Percentiles rank a stretch among this genome's conserved stretches.
Evolutionary conservation across 2,797 vertebrate species (phyloP).

Genomic region (Acanthurus tractus): DNA sequence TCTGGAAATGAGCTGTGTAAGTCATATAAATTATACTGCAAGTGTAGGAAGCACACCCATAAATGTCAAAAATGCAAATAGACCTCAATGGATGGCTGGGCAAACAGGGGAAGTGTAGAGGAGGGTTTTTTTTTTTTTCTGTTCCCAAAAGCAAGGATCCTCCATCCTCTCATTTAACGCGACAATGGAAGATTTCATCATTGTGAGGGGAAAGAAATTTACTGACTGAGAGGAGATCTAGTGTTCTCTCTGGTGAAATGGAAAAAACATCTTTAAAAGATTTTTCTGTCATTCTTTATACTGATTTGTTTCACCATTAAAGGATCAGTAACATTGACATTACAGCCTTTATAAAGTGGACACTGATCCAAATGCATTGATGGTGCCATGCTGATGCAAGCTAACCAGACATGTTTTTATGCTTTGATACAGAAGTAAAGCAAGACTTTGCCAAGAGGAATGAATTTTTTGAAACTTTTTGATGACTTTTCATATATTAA

Average conservation of each 20-base stretch:
- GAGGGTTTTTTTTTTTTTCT: constrained; percentile 28
- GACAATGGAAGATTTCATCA: constrained; percentile 71
- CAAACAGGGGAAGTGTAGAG: constrained; percentile 30
- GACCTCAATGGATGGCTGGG: constrained; percentile 61
- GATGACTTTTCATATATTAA: not conserved
- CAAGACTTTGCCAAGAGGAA: constrained; percentile 26
- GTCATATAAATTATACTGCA: constrained; percentile 73
- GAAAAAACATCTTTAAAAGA: constrained; percentile 59
- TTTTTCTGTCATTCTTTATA: constrained; percentile 55
- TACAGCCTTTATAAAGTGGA: constrained; percentile 62
- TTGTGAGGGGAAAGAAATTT: constrained; percentile 57
- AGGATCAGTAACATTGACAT: constrained; percentile 64
- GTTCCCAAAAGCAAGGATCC: constrained; percentile 50
- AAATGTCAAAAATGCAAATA: constrained; percentile 83
- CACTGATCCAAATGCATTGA: constrained; percentile 71
- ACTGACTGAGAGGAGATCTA: constrained; percentile 57
- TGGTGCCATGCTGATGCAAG: constrained; percentile 53
- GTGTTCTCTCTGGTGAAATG: constrained; percentile 51
- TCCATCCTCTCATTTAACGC: constrained; percentile 55
- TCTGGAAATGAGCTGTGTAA: constrained; percentile 80
- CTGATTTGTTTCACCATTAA: constrained; percentile 75
- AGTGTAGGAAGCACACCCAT: constrained; percentile 60
- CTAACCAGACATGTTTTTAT: constrained; percentile 35
- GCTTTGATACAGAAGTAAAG: constrained; percentile 28
- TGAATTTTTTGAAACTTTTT: not conserved